These are phyloP conservation scores for Lordiphosa fenestrarum DNA, from an alignment of 2,888 invertebrate species.

Conservation along the genomic window DNA sequence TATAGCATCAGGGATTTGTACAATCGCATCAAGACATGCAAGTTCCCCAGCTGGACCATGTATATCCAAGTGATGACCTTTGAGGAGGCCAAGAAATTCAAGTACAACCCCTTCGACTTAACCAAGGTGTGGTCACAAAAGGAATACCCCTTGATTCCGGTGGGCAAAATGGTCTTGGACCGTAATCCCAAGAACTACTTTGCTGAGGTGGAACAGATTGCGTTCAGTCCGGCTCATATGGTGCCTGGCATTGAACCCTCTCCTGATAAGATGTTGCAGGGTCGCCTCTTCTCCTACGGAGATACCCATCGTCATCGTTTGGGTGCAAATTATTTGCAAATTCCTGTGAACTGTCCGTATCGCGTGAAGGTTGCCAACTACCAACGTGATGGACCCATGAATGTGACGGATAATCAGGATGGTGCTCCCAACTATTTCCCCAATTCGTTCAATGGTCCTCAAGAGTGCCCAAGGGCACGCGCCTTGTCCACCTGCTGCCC, in stretches of 20 bases:
- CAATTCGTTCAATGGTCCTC: constrained; percentile 96
- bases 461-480: constrained; percentile 85
- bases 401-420: constrained; percentile 88
- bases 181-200: constrained; percentile 96
- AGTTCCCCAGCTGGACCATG: constrained; percentile 89
- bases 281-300: constrained; percentile 92
- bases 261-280: constrained; percentile 96
- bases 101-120: constrained; percentile 95
- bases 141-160: constrained; percentile 93
- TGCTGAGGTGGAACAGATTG: constrained; percentile 95
- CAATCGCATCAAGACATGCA: constrained; percentile 90
- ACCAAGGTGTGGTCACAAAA: constrained; percentile 96
- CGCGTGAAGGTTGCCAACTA: constrained; percentile 86
- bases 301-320: constrained; percentile 96
- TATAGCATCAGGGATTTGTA: constrained; percentile 93
- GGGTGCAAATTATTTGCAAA: constrained; percentile 94
- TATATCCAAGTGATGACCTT: constrained; percentile 95
- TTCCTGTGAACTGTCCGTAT: constrained; percentile 98
- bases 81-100: constrained; percentile 89
- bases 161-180: constrained; percentile 92
- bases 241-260: constrained; percentile 96
- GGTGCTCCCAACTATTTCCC: constrained; percentile 97
- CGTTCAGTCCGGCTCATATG: constrained; percentile 94
- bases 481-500: constrained; percentile 82
- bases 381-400: constrained; percentile 94